Evolutionary conservation across 2,797 vertebrate genomes (phyloP), one percentile per base, ranked within the genome.

Genomic region (Halcyon badia): DNA sequence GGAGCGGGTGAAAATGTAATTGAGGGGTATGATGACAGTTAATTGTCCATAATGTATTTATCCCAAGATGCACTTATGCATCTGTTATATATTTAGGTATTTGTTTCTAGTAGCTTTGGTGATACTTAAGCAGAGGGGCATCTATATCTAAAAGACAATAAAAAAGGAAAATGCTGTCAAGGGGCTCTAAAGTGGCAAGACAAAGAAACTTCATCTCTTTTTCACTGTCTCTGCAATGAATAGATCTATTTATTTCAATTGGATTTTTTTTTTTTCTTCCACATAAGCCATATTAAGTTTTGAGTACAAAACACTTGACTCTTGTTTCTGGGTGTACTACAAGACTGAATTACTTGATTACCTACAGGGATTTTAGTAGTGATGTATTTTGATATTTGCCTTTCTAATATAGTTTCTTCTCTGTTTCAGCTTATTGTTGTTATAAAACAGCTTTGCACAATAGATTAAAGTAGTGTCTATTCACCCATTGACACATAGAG

Each of bases 1-100:
- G 77, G 89, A 97, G 92, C 69, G 48, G 89, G 87, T 94, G 78
- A 97, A 97, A 97, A 96, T 75, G 86, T 93, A 97, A 94, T 97
- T 97, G 93, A 91, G 61, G 72, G 95, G 72, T 92, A 96, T 96
- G 95, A 97, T 97, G 97, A 94, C 95, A 97, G 97, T 97, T 97
- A 98, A 98, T 97, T 98, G 97, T 98, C 97, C 97, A 97, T 97
- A 97, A 97, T 98, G 95, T 98, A 96, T 98, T 97, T 98, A 97
- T 97, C 97, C 97, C 96, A 97, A 97, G 95, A 94, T 97, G 83
- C 96, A 97, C 88, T 97, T 98, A 97, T 14, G 91, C 97, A 98
- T 98, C 98, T 98, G 97, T 91, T 97, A 91, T 96, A 96, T 97
- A 97, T 97, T 96, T 97, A 97, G 89, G 90, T 96, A 90, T 98